Conservation (phyloP, 2,888 invertebrate genomes). For the Laspeyria flexula region DNA sequence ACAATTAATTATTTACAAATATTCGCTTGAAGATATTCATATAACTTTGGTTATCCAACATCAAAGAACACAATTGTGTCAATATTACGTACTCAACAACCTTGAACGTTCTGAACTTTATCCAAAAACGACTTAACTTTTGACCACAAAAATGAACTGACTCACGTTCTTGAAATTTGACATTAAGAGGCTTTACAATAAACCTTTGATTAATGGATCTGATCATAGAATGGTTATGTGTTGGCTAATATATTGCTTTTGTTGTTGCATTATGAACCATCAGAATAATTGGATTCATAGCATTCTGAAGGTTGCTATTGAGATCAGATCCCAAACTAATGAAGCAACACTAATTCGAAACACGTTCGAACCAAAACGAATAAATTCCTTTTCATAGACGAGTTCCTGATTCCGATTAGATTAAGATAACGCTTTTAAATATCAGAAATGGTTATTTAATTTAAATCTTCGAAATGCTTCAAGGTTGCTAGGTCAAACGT, state of each 20-base stretch:
- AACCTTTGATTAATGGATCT: conserved; percentile 61
- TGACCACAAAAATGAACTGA: conserved; percentile 27
- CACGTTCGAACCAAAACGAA: background rate
- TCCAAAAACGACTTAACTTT: conserved; percentile 39
- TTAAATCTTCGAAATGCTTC: background rate
- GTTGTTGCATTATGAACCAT: conserved; percentile 45
- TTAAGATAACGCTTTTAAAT: background rate
- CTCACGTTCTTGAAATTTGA: conserved; percentile 52
- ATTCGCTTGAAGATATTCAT: conserved; percentile 6
- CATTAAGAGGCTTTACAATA: conserved; percentile 56
- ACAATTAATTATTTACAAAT: conserved; percentile 12
- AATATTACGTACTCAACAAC: conserved; percentile 24
- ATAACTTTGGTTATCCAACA: conserved; percentile 6
- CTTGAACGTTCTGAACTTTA: conserved; percentile 29
- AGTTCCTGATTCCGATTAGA: conserved; percentile 4
- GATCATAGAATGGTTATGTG: conserved; percentile 48
- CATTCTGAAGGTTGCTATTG: conserved; percentile 66
- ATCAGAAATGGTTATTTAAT: background rate
- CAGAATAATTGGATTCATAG: conserved; percentile 52
- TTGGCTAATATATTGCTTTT: conserved; percentile 60
- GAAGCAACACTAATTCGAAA: background rate
- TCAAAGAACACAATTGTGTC: conserved; percentile 20
- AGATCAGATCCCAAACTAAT: background rate
- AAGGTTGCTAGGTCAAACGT: background rate
- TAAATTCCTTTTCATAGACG: conserved; percentile 1